A percentile compares a stretch with the other conserved stretches of the same genome.
phyloP scores from a whole-genome alignment of 2,113 vertebrate species.

The Tapirus terrestris region DNA sequence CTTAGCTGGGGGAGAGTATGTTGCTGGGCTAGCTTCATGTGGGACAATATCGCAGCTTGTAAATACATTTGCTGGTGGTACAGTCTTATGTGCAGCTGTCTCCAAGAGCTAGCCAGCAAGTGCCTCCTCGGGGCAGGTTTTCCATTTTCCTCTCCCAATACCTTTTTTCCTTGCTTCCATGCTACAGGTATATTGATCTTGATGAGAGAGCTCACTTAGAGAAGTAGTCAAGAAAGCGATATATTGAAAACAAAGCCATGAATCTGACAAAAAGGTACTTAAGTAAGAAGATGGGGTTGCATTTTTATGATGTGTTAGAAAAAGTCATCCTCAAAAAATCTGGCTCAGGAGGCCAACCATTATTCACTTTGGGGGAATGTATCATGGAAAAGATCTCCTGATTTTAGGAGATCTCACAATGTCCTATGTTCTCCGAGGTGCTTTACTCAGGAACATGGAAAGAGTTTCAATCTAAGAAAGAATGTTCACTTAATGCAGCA shows the following conservation, averaged over 20 bases:
- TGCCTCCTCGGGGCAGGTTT: not conserved
- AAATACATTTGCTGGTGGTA: not conserved
- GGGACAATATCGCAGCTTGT: not conserved
- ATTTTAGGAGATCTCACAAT: constrained; percentile 75
- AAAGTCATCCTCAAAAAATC: constrained; percentile 82
- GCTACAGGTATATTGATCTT: constrained; percentile 65
- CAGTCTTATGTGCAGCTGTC: not conserved
- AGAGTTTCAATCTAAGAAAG: not conserved
- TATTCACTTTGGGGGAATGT: constrained; percentile 81
- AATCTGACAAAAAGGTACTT: constrained; percentile 43
- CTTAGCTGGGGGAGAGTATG: not conserved
- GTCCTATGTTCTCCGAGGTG: constrained; percentile 71
- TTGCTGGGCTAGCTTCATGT: not conserved
- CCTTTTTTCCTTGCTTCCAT: not conserved
- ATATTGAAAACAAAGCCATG: constrained; percentile 36
- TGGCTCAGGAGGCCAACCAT: constrained; percentile 78
- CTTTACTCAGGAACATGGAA: constrained; percentile 50
- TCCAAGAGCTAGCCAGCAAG: not conserved
- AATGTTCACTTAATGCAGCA: not conserved
- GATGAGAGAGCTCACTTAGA: constrained; percentile 56
- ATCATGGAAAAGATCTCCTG: constrained; percentile 70
- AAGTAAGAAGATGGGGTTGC: constrained; percentile 73
- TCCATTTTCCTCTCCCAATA: constrained; percentile 42
- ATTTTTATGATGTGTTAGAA: constrained; percentile 80
- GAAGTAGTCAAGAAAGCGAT: constrained; percentile 59